Conservation (phyloP, 2,888 invertebrate species). For the Volucella zonaria region DNA sequence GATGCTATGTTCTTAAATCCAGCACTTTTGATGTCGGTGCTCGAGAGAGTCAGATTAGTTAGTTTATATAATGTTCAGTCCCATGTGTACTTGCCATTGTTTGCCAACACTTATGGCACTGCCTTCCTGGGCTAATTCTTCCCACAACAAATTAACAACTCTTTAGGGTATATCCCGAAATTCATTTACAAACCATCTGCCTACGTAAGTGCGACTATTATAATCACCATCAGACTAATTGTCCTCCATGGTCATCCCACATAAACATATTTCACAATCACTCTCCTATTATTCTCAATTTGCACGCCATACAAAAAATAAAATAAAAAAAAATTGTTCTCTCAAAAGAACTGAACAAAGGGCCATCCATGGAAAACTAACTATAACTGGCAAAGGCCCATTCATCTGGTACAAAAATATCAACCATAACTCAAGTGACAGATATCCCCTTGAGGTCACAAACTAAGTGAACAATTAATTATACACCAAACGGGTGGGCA, state of each 20-base stretch:
- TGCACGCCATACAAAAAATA: slow-evolving; percentile 40
- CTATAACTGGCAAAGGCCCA: slow-evolving; percentile 34
- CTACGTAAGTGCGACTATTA: too few relatives aligned
- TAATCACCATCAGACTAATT: slow-evolving; percentile 1
- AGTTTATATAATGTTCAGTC: too few relatives aligned
- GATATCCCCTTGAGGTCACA: slow-evolving; percentile 70
- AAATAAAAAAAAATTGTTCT: background rate
- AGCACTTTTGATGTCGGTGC: too few relatives aligned
- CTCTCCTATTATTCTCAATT: slow-evolving; percentile 50
- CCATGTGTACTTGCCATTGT: too few relatives aligned
- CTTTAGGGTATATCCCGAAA: too few relatives aligned
- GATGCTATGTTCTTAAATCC: too few relatives aligned
- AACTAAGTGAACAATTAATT: slow-evolving; percentile 74
- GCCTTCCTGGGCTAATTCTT: too few relatives aligned
- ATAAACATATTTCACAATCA: slow-evolving; percentile 33
- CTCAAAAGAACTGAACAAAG: slow-evolving; percentile 42
- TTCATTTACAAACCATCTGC: too few relatives aligned
- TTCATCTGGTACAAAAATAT: slow-evolving; percentile 65
- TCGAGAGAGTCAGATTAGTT: too few relatives aligned
- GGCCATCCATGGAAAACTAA: background rate
- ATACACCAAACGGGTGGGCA: slow-evolving; percentile 74
- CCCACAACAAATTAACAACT: too few relatives aligned
- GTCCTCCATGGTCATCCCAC: background rate
- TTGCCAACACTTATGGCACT: too few relatives aligned
- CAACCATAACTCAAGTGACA: slow-evolving; percentile 73